Evolutionary conservation across 2,113 vertebrate species (phyloP).

Genomic region (Python bivittatus): DNA sequence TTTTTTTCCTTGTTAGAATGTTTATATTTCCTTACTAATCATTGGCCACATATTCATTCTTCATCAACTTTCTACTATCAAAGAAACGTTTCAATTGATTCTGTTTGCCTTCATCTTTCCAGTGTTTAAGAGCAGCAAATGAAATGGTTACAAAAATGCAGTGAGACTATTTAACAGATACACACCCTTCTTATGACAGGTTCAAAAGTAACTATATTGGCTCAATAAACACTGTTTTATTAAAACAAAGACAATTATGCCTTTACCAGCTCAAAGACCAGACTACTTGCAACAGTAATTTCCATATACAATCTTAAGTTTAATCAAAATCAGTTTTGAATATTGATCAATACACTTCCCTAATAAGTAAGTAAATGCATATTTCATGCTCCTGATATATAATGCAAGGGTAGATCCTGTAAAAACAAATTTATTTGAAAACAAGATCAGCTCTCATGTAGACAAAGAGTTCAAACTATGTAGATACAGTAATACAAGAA

Average conservation of each 20-base stretch:
- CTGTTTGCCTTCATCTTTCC: background rate
- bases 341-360: background rate
- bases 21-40: background rate
- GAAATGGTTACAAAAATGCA: fast-evolving
- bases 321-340: background rate
- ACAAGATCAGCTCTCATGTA: background rate
- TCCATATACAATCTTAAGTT: background rate
- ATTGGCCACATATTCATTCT: background rate
- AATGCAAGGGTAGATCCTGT: background rate
- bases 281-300: background rate
- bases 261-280: background rate
- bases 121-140: background rate
- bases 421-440: background rate
- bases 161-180: background rate
- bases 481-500: background rate
- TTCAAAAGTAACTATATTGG: background rate
- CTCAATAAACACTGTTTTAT: background rate
- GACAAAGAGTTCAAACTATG: background rate
- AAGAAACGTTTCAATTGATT: background rate
- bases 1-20: background rate
- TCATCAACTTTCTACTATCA: background rate
- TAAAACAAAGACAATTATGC: slow-evolving; percentile 3
- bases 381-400: background rate
- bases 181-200: background rate
- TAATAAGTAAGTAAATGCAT: background rate